phyloP scores from a whole-genome alignment of 2,113 vertebrate genomes.

The Eulemur macaco region DNA sequence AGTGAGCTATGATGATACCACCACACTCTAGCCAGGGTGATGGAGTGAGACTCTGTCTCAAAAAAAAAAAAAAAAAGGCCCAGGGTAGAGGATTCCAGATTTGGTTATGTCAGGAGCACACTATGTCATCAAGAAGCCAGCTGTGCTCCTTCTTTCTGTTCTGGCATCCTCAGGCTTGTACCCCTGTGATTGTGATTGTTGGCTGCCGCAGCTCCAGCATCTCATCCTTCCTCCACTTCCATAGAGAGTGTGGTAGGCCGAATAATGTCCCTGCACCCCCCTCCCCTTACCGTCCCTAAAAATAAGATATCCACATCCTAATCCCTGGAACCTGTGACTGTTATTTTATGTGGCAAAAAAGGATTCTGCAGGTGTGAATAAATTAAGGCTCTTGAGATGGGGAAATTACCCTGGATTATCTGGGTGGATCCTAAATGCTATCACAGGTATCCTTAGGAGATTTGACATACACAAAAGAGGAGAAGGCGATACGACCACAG shows the following conservation, averaged over 20 bases:
- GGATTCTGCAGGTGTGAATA: not conserved
- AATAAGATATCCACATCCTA: not conserved
- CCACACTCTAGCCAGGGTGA: no score
- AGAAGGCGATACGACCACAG: not conserved
- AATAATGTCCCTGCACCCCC: not conserved
- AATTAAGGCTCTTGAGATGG: not conserved
- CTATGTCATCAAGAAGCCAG: not conserved
- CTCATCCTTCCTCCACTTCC: not conserved
- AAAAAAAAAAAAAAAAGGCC: not conserved
- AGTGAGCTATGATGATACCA: no score
- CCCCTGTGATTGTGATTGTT: accelerated
- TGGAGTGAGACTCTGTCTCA: no score
- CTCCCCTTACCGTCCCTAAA: no score
- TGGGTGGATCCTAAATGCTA: no score
- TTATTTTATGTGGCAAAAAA: not conserved
- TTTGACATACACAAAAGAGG: not conserved
- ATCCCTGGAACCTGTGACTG: not conserved
- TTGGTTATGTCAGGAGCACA: not conserved
- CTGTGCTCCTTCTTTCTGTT: not conserved
- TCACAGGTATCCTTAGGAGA: not conserved
- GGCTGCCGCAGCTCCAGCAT: not conserved
- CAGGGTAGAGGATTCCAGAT: not conserved
- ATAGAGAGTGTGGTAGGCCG: not conserved
- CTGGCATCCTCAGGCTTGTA: not conserved
- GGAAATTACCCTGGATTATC: not conserved